phyloP scores from a whole-genome alignment of 2,888 invertebrate genomes.

The Himalopsyche kuldschensis region DNA sequence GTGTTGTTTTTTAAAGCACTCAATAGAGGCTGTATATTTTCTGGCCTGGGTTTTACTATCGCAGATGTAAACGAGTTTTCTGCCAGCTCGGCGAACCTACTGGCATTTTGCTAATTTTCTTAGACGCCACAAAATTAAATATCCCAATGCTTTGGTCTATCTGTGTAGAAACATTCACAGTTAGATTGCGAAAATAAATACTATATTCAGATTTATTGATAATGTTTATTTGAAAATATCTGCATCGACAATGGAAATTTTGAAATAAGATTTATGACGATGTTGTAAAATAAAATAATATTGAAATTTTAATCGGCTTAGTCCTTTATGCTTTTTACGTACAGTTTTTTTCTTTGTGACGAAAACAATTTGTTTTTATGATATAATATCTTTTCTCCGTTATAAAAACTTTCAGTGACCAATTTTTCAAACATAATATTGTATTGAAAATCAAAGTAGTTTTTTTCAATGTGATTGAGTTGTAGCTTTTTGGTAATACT shows the following conservation, averaged over 20 bases:
- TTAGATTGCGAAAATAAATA: neutral
- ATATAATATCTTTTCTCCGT: no score
- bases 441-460: no score
- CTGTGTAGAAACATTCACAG: neutral
- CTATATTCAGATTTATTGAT: neutral
- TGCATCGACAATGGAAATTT: neutral
- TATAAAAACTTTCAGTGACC: no score
- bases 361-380: no score
- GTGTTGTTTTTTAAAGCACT: constrained; percentile 28
- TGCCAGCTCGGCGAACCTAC: neutral
- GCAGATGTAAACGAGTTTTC: constrained; percentile 33
- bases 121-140: constrained; percentile 5
- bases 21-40: constrained; percentile 22
- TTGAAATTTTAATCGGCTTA: no score
- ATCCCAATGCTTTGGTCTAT: neutral
- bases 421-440: no score
- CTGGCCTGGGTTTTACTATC: constrained; percentile 30
- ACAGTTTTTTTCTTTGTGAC: no score
- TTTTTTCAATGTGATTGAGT: no score
- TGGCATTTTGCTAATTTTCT: constrained; percentile 20
- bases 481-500: no score
- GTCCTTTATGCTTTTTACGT: no score
- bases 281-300: neutral
- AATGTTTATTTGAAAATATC: neutral
- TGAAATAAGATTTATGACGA: neutral